phyloP scores from a whole-genome alignment of 2,113 vertebrate species.

The Colistium nudipinnis region DNA sequence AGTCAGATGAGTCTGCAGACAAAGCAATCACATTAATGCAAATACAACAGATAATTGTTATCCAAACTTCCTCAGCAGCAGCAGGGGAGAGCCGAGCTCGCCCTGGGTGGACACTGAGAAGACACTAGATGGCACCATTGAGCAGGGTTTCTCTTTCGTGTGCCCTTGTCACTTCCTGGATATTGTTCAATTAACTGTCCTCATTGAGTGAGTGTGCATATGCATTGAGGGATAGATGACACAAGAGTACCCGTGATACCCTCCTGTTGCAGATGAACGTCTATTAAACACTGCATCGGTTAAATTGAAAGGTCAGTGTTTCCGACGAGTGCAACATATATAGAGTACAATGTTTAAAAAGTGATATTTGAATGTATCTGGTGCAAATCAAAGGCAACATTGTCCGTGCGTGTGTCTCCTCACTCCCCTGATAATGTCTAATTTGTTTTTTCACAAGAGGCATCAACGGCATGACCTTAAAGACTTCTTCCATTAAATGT shows the following conservation, averaged over 20 bases:
- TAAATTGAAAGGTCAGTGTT: slow-evolving; percentile 64
- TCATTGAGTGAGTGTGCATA: slow-evolving; percentile 52
- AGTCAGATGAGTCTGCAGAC: slow-evolving; percentile 82
- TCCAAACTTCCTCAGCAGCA: slow-evolving; percentile 75
- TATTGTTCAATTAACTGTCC: slow-evolving; percentile 74
- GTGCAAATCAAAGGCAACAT: slow-evolving; percentile 63
- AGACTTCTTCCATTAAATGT: slow-evolving; percentile 70
- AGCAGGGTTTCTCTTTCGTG: slow-evolving; percentile 64
- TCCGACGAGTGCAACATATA: slow-evolving; percentile 55
- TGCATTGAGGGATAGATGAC: slow-evolving; percentile 65
- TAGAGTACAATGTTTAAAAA: slow-evolving; percentile 52
- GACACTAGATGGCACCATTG: slow-evolving; percentile 83
- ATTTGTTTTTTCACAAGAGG: slow-evolving; percentile 58
- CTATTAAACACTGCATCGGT: slow-evolving; percentile 45
- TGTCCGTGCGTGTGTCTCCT: slow-evolving; percentile 31
- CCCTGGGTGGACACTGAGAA: neutral
- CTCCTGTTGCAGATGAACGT: slow-evolving; percentile 54
- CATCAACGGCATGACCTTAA: slow-evolving; percentile 58
- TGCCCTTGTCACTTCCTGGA: slow-evolving; percentile 57
- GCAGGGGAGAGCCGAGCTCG: slow-evolving; percentile 37
- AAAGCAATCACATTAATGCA: slow-evolving; percentile 83
- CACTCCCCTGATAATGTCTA: slow-evolving; percentile 55
- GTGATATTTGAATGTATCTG: slow-evolving; percentile 64
- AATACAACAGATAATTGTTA: slow-evolving; percentile 84
- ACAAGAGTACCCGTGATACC: slow-evolving; percentile 56